Base-by-base conservation (phyloP, 2,888 invertebrate species). In the Aphodius sticticus region DNA sequence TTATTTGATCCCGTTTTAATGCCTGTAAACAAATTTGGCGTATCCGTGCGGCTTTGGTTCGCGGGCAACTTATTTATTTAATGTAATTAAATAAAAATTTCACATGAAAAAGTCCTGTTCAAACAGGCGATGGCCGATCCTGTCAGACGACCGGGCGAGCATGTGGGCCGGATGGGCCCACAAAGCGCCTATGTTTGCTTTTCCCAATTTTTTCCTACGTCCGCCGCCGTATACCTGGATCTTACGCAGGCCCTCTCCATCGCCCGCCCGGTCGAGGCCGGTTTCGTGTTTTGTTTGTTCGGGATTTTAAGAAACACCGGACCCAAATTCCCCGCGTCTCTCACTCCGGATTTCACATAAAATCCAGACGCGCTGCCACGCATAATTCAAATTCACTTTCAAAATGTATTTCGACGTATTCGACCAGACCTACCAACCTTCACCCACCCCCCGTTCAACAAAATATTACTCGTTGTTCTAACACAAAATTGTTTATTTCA, bases 141-240 rank as follows among this genome's bases (percentile, higher is more conserved):
- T 74, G n/a, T 37, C 37, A 35, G 37, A 12, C 74, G 35, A 15
- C 36, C 37, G n/a, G 37, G n/a, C 74, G 35, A 36, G 36, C 70
- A 70, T 26, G 70, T 70, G 70, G 70, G 70, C 70, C 70, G 70
- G 70, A 16, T 37, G 74, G 74, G 35, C 35, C 74, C 36, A 74
- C 74, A 74, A 74, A 74, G 74, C 26, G 14, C n/a, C 74, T 74
- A 7, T 79, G 79, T 79, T 79, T 79, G 74, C 79, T 77, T 79
- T 78, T 77, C 74, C 79, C 74, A 70, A 77, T 76, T 79, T 79
- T 79, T 79, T 74, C 74, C 74, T 74, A 74, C 37, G 35, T 15
- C 53, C 53, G 53, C 53, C 53, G 53, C 74, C 74, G 35, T 79
- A 77, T 79, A 79, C 79, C 79, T 79, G 79, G 15, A 74, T 77